Percentiles rank a stretch among this genome's conserved stretches.
Evolutionary conservation across 2,888 invertebrate species (phyloP).

Genomic region (Pollenia griseotomentosa): DNA sequence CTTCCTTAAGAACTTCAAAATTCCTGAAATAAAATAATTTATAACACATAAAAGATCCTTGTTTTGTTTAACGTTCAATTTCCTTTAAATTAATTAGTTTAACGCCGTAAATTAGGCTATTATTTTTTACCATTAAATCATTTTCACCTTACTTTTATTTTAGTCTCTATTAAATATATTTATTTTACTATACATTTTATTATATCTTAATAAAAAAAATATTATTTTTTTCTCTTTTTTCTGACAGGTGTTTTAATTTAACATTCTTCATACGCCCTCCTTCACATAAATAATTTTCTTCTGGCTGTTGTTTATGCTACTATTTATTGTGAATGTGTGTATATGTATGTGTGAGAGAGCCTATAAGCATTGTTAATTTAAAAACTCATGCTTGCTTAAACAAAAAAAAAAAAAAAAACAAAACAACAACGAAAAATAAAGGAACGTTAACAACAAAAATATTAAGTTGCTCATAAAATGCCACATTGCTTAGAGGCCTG

Average conservation of each 20-base stretch:
- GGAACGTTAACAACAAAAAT: slow-evolving; percentile 55
- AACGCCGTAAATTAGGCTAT: neutral
- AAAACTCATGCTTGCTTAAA: slow-evolving; percentile 52
- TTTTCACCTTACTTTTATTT: neutral
- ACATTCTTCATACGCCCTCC: slow-evolving; percentile 22
- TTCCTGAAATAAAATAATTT: too few species aligned
- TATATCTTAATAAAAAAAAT: slow-evolving; percentile 41
- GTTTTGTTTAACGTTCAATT: neutral
- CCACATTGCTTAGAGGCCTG: slow-evolving; percentile 68
- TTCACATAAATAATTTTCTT: slow-evolving; percentile 2
- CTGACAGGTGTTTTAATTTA: slow-evolving; percentile 62
- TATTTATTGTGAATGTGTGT: neutral
- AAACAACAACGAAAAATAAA: slow-evolving; percentile 12
- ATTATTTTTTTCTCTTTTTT: slow-evolving; percentile 37
- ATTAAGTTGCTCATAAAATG: slow-evolving; percentile 73
- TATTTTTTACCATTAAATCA: neutral
- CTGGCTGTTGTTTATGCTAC: slow-evolving; percentile 33
- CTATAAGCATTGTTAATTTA: slow-evolving; percentile 63
- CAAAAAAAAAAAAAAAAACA: slow-evolving; percentile 1
- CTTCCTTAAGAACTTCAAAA: too few species aligned
- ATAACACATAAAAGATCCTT: too few species aligned
- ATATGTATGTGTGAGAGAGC: neutral
- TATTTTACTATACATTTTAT: slow-evolving; percentile 30
- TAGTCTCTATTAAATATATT: slow-evolving; percentile 25
- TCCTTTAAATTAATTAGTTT: neutral